phyloP scores from a whole-genome alignment of 2,888 invertebrate genomes.

The Agapostemon virescens region DNA sequence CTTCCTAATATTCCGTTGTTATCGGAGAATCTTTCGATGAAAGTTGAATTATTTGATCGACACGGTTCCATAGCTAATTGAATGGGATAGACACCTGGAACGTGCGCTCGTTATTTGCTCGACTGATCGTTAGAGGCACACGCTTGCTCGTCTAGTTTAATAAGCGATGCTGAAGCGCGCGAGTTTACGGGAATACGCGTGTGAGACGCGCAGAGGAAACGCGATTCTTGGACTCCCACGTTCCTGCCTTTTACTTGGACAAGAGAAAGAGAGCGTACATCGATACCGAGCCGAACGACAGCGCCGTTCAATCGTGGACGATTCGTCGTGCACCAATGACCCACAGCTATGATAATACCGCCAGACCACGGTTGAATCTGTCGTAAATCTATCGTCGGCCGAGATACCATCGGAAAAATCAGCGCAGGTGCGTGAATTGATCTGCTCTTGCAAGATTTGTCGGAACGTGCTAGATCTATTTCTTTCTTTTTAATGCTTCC shows the following conservation, averaged over 20 bases:
- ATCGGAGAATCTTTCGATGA: background rate
- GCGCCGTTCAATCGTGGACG: slow-evolving; percentile 54
- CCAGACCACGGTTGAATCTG: slow-evolving; percentile 18
- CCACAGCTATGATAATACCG: slow-evolving; percentile 49
- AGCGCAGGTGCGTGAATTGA: background rate
- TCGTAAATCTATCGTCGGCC: slow-evolving; percentile 10
- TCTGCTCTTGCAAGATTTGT: background rate
- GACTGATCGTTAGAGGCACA: slow-evolving; percentile 54
- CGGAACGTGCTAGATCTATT: background rate
- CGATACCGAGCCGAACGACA: slow-evolving; percentile 54
- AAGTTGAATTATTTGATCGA: background rate
- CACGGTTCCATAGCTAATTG: slow-evolving; percentile 19
- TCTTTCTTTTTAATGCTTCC: background rate
- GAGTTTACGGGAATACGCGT: slow-evolving; percentile 58
- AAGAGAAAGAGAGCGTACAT: slow-evolving; percentile 30
- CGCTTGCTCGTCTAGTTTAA: slow-evolving; percentile 53
- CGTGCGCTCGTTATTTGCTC: slow-evolving; percentile 47
- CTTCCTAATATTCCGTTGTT: too few relatives aligned
- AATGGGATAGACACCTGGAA: slow-evolving; percentile 25
- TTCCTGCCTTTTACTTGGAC: slow-evolving; percentile 44
- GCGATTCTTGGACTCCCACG: slow-evolving; percentile 64
- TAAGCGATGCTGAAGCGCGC: slow-evolving; percentile 44
- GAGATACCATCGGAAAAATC: background rate
- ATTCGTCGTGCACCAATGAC: slow-evolving; percentile 49
- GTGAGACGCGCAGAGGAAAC: slow-evolving; percentile 57